Conservation (phyloP, 2,888 invertebrate species). For the Dioctria linearis region DNA sequence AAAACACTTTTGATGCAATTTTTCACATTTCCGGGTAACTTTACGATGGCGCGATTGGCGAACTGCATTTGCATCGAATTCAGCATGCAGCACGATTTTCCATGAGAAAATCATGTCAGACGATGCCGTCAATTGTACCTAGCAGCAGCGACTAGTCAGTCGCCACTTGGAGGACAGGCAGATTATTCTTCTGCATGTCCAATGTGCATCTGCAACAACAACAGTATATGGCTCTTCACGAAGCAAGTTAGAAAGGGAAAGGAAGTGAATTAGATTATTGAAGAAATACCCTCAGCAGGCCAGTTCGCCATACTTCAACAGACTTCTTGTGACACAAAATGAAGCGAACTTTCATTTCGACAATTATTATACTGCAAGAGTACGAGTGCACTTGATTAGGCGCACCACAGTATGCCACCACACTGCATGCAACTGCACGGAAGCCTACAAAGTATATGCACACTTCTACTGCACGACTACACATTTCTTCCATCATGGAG, state of each 20-base stretch:
- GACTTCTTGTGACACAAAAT: not conserved
- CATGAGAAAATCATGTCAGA: slow-evolving; percentile 27
- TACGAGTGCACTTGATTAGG: not conserved
- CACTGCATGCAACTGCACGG: no score
- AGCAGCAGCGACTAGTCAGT: no score
- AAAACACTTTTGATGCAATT: slow-evolving; percentile 48
- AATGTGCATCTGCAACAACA: no score
- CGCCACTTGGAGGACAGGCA: no score
- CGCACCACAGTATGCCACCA: not conserved
- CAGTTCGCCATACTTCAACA: no score
- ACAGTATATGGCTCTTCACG: no score
- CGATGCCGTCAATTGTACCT: not conserved
- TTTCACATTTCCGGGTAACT: slow-evolving; percentile 41
- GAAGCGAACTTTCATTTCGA: not conserved
- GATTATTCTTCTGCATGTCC: no score
- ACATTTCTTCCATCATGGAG: no score
- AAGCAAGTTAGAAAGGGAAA: slow-evolving; percentile 32
- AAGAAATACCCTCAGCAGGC: no score
- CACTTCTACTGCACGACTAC: no score
- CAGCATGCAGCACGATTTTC: not conserved
- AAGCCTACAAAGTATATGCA: no score
- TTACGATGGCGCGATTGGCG: slow-evolving; percentile 20
- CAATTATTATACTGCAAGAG: not conserved
- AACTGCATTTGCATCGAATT: slow-evolving; percentile 14
- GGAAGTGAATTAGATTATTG: slow-evolving; percentile 4